Conservation (phyloP, 2,113 vertebrate species). For the Rhadina sibilatrix region DNA sequence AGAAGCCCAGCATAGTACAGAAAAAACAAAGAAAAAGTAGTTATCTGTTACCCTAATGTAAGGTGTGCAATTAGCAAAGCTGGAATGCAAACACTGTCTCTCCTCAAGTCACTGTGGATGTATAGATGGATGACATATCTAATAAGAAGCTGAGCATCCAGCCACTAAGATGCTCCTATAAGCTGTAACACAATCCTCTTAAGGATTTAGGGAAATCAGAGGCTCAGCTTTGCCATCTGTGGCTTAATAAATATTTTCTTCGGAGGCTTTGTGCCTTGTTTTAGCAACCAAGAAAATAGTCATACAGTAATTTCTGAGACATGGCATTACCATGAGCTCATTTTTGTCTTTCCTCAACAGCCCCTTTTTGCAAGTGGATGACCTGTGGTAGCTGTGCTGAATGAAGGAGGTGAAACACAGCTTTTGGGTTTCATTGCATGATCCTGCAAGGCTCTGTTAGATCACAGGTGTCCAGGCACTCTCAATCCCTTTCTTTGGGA, state of each 20-base stretch:
- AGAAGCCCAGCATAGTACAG: not conserved
- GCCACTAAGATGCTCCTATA: constrained; percentile 63
- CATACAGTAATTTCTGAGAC: not conserved
- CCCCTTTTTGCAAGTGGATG: not conserved
- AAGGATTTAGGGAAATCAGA: constrained; percentile 71
- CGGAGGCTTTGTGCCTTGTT: constrained; percentile 43
- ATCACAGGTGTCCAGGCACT: not conserved
- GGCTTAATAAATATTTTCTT: constrained; percentile 70
- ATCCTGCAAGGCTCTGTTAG: not conserved
- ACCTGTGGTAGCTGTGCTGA: not conserved
- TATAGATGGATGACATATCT: constrained; percentile 46
- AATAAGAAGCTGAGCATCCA: constrained; percentile 60
- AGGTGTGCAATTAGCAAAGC: constrained; percentile 41
- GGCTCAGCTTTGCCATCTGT: constrained; percentile 66
- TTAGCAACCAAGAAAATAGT: constrained; percentile 37
- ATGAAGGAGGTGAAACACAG: not conserved
- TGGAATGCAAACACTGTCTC: constrained; percentile 12
- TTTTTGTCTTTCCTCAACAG: not conserved
- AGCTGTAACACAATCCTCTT: constrained; percentile 67
- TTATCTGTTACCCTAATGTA: constrained; percentile 16
- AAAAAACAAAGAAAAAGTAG: not conserved
- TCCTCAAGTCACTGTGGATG: not conserved
- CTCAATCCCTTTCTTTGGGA: not conserved
- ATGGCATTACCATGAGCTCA: not conserved
- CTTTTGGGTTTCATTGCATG: not conserved